A percentile compares a stretch with the other conserved stretches of the same genome.
These are phyloP conservation scores for Cantharis flavilabris DNA, from an alignment of 2,888 invertebrate genomes.

Conservation along the genomic window DNA sequence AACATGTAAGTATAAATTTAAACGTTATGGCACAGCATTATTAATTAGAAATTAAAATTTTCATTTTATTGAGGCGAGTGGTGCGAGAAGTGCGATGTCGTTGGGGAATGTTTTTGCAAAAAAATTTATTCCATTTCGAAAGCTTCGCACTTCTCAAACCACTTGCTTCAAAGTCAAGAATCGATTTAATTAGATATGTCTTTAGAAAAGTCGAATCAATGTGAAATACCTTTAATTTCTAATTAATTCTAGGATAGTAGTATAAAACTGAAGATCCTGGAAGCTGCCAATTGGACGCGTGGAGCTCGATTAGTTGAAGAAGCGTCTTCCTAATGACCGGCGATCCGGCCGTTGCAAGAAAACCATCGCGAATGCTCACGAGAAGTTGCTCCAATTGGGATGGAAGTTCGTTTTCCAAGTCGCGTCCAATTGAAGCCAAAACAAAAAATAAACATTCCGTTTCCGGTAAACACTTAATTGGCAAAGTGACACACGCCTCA, in stretches of 20 bases:
- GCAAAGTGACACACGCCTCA: slow-evolving; percentile 83
- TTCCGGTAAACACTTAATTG: slow-evolving; percentile 80
- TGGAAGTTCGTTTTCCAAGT: slow-evolving; percentile 81
- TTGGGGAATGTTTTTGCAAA: too few species aligned
- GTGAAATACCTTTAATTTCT: slow-evolving; percentile 20
- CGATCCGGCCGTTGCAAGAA: slow-evolving; percentile 73
- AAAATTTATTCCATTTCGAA: background rate
- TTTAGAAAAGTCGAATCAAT: background rate
- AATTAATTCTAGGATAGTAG: slow-evolving; percentile 71
- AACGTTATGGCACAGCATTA: background rate
- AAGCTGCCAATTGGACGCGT: slow-evolving; percentile 89
- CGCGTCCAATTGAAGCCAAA: slow-evolving; percentile 84
- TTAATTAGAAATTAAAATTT: background rate
- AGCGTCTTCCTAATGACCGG: slow-evolving; percentile 82
- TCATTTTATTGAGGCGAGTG: background rate
- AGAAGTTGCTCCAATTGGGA: slow-evolving; percentile 80
- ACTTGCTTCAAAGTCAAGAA: background rate
- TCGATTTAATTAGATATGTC: background rate
- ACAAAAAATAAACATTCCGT: slow-evolving; percentile 90
- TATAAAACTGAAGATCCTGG: slow-evolving; percentile 88
- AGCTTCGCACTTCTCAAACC: too few species aligned
- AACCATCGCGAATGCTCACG: slow-evolving; percentile 81
- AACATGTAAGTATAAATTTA: background rate
- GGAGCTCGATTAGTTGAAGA: slow-evolving; percentile 86
- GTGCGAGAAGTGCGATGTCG: background rate